Base-by-base conservation (phyloP, 2,797 vertebrate species). In the Ibycter americanus region DNA sequence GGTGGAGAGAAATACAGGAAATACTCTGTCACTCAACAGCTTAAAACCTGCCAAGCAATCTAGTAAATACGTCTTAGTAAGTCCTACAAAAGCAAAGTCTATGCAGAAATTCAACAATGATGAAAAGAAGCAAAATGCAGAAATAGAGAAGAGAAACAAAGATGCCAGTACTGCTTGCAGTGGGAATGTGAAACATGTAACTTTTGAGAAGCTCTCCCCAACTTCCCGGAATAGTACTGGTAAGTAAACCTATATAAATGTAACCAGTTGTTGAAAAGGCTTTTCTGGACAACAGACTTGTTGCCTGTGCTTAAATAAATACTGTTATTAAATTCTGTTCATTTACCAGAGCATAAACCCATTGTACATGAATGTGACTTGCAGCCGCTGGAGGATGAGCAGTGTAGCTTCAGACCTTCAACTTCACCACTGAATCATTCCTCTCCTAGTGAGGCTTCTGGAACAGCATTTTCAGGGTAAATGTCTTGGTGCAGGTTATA, bases 371-470 rank as follows among this genome's bases (percentile, higher is more conserved):
- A 98, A 51, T 92, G 34, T 52, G 71, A 83, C 89, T 89, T 92
- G 32, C 27, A 90, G 36, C 61, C 90, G 94, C 90, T 59, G 40
- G 99, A 99, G 71, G 98, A 98, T 63, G 98, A 98, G 3, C 99
- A 98, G 26, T 98, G 90, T 51, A 99, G 97, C 96, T 99, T 99
- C 97, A 98, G 99, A 96, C 99, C 99, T 18, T 99, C 99, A 77
- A 99, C 99, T 40, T 99, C 99, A 79, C 99, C 99, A 17, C 98
- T 99, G 42, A 99, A 98, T 74, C 99, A 99, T 96, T 99, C 99
- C 56, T 99, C 99, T 93, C 99, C 99, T 59, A 99, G 99, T 97
- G 99, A 99, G 70, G 96, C 97, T 56, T 99, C 99, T 42, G 95
- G 98, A 97, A 97, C 98, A 79, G 97, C 94, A 16, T 94, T 97